These are phyloP conservation scores for Isichthys henryi DNA, from an alignment of 2,113 vertebrate species.

Conservation along the genomic window DNA sequence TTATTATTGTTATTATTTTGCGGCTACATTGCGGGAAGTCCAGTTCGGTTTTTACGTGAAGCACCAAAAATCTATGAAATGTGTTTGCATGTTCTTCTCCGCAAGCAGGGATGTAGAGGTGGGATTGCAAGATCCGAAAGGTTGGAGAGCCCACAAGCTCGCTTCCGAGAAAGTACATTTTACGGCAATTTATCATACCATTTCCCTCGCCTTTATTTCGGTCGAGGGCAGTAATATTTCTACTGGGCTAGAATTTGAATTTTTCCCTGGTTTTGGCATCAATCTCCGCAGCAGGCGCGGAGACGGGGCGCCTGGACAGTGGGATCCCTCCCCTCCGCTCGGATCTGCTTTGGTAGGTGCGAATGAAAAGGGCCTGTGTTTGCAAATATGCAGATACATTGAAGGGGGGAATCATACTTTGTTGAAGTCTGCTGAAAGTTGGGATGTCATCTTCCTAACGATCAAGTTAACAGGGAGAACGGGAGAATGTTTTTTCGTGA, in stretches of 20 bases:
- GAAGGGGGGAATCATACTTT: conserved; percentile 58
- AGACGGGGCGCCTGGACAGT: conserved; percentile 67
- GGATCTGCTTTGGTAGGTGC: conserved; percentile 70
- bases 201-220: conserved; percentile 42
- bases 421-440: conserved; percentile 71
- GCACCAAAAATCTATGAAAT: conserved; percentile 80
- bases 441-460: conserved; percentile 62
- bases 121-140: conserved; percentile 70
- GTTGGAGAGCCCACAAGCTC: conserved; percentile 71
- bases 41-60: conserved; percentile 81
- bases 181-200: conserved; percentile 46
- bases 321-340: conserved; percentile 64
- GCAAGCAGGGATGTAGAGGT: conserved; percentile 82
- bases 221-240: conserved; percentile 46
- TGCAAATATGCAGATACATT: conserved; percentile 67
- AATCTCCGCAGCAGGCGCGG: conserved; percentile 58
- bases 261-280: conserved; percentile 54
- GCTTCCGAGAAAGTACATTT: conserved; percentile 67
- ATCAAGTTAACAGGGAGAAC: conserved; percentile 54
- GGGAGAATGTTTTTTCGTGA: conserved; percentile 39
- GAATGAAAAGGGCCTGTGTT: conserved; percentile 60
- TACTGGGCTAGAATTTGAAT: conserved; percentile 45
- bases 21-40: conserved; percentile 51
- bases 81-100: conserved; percentile 75
- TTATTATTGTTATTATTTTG: conserved; percentile 22